Conservation (phyloP, 2,113 vertebrate species). For the Antechinus flavipes region DNA sequence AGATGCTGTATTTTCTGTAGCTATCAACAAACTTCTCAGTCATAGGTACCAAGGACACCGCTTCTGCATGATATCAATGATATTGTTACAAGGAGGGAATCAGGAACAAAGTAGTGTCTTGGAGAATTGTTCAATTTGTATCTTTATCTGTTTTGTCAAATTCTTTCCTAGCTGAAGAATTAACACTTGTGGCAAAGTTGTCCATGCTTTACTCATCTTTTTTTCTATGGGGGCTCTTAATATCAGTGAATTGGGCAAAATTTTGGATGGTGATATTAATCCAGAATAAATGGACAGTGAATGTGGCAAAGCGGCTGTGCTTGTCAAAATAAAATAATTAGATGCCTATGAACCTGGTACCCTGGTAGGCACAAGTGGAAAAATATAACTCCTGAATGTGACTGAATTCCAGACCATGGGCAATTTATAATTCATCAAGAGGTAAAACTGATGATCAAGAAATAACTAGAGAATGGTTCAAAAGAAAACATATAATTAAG, state of each 20-base stretch:
- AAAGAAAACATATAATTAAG: too few species aligned
- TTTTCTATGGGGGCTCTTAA: not conserved
- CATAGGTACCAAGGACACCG: not conserved
- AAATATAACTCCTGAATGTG: not conserved
- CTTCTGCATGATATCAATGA: not conserved
- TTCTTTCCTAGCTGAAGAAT: not conserved
- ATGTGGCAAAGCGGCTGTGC: not conserved
- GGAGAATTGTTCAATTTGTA: not conserved
- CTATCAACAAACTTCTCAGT: not conserved
- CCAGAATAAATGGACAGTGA: not conserved
- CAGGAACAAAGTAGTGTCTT: slow-evolving; percentile 3
- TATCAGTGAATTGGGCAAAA: not conserved
- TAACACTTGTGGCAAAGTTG: slow-evolving; percentile 17
- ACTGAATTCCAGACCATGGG: not conserved
- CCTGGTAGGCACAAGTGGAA: not conserved
- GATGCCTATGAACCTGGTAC: not conserved
- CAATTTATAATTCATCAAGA: not conserved
- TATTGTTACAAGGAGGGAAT: not conserved
- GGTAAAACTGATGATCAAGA: not conserved
- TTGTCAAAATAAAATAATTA: slow-evolving; percentile 6
- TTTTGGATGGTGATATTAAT: not conserved
- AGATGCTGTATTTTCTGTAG: not conserved
- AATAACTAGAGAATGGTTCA: not conserved
- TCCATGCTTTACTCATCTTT: not conserved
- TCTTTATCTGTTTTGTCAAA: not conserved